Base-by-base conservation (phyloP, 2,888 invertebrate genomes). In the Aspidiotus destructor region DNA sequence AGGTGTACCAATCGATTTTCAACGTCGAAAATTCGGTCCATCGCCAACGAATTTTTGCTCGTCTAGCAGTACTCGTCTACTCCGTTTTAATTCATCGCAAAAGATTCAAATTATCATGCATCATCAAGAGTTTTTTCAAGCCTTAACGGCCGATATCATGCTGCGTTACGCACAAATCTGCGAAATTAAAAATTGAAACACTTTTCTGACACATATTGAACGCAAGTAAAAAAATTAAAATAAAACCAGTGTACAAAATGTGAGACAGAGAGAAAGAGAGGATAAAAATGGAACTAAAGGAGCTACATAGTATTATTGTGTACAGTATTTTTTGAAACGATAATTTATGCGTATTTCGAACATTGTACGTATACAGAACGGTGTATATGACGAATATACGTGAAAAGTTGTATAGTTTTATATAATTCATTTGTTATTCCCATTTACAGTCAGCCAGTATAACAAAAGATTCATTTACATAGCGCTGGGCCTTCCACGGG, bases 391-490 rank as follows among this genome's bases (percentile, higher is more conserved):
- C 28, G 28, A 44, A n/a, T 52, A n/a, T 52, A 52, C 48, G 16
- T 54, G 53, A 63, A 41, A 53, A 52, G 63, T 52, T 48, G 41
- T 63, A 63, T 41, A 63, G 63, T 63, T 63, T 63, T 63, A 63
- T 63, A 63, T 63, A 52, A 63, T 63, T 63, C 63, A 63, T 63
- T 63, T 63, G 63, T 63, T 63, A 63, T 63, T 63, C 63, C 63
- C 63, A 63, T 63, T 63, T 63, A 63, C 53, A 48, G 48, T 57
- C 57, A n/a, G n/a, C 17, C 57, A 28, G 48, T 53, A 63, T 63
- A 63, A 63, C 63, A 63, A 63, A 63, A 54, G 63, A 63, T 53
- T 63, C 63, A 63, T 63, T 63, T 63, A 63, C 63, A 63, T 63
- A 63, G 63, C 53, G 41, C 52, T 63, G 41, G 48, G 63, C 41